phyloP scores from a whole-genome alignment of 2,888 invertebrate species.

The Calephelis perditalis region DNA sequence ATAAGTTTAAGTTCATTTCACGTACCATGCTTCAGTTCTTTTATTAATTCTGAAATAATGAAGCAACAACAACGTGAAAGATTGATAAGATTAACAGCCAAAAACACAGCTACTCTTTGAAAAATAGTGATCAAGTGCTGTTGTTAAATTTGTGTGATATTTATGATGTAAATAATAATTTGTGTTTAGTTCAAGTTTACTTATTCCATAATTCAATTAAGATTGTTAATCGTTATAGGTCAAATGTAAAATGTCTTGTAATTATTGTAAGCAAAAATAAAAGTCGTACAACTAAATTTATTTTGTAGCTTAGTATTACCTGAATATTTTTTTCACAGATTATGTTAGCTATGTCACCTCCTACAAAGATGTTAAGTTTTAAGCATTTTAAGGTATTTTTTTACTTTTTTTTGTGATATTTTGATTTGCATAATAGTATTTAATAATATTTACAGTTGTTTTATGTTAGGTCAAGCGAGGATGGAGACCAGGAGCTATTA shows the following conservation, averaged over 20 bases:
- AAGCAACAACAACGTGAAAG: conserved; percentile 46
- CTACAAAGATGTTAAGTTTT: not conserved
- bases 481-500: conserved; percentile 66
- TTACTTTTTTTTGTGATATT: not conserved
- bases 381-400: too few species aligned
- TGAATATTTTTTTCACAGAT: not conserved
- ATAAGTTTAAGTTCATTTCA: conserved; percentile 64
- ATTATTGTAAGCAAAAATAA: conserved; percentile 39
- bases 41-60: conserved; percentile 50
- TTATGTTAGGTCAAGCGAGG: conserved; percentile 44
- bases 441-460: not conserved
- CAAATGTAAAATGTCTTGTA: conserved; percentile 57
- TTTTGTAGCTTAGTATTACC: not conserved
- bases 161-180: conserved; percentile 40
- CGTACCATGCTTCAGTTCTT: conserved; percentile 61
- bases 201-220: conserved; percentile 37
- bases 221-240: conserved; percentile 43
- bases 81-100: conserved; percentile 26
- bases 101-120: conserved; percentile 25
- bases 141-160: conserved; percentile 37
- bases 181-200: conserved; percentile 27
- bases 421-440: not conserved
- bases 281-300: conserved; percentile 1
- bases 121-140: conserved; percentile 13
- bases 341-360: not conserved